phyloP scores from a whole-genome alignment of 2,113 vertebrate genomes.

The Aphelocoma coerulescens region DNA sequence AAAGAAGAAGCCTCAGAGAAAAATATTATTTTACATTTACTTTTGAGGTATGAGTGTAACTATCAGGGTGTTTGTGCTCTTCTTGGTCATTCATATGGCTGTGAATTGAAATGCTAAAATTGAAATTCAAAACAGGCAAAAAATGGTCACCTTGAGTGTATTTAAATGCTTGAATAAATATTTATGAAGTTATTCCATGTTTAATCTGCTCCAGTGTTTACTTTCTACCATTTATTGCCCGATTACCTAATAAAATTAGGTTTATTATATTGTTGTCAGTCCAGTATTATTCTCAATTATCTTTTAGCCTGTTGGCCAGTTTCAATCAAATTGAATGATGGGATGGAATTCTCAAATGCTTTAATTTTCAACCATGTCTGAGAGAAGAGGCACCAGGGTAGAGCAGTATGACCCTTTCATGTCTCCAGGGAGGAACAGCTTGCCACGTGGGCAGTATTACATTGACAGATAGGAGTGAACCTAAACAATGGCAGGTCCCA shows the following conservation, averaged over 20 bases:
- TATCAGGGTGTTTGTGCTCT: background rate
- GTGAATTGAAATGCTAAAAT: background rate
- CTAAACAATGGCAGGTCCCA: background rate
- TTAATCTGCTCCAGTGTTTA: background rate
- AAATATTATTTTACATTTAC: background rate
- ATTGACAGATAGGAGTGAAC: background rate
- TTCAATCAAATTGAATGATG: background rate
- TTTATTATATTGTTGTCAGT: background rate
- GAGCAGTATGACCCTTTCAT: background rate
- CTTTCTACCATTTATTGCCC: background rate
- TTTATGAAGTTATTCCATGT: background rate
- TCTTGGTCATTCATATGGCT: background rate
- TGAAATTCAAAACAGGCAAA: background rate
- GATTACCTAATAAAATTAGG: background rate
- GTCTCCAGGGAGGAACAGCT: background rate
- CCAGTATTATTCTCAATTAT: background rate
- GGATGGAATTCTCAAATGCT: background rate
- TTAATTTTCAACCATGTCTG: background rate
- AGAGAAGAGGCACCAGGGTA: background rate
- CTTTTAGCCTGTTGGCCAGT: background rate
- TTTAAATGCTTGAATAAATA: conserved; percentile 26
- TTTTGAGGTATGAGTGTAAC: background rate
- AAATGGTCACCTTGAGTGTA: background rate
- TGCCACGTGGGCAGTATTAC: background rate
- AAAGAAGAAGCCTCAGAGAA: background rate